Base-by-base conservation (phyloP, 2,888 invertebrate genomes). In the Dicycla oo region DNA sequence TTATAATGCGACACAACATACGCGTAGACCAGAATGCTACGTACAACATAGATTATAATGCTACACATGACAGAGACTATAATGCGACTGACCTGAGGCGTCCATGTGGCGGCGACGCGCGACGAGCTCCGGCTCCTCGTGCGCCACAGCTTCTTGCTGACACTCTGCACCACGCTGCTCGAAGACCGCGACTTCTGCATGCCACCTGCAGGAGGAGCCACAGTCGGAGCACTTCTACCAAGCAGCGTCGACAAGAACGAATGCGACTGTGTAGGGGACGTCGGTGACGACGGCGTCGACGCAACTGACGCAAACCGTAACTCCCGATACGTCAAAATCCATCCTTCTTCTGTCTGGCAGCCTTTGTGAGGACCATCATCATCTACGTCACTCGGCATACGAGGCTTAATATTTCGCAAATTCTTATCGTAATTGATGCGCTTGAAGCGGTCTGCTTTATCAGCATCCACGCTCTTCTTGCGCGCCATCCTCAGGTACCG, bases 161-260 rank as follows among this genome's bases (percentile, higher is more conserved):
- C 98, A 92, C 98, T 97, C 92, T 98, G 98, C 91, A 98, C 98
- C 92, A 98, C 98, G 95, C 98, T 98, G 91, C 98, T 98, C 85
- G 98, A 98, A 43, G 98, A 98, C 93, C 98, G 98, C 89, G 98
- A 98, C 96, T 98, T 98, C 97, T 98, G 98, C 98, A 98, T 98
- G 92, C 97, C 97, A 95, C 97, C 97, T 95, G 97, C 93, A 88
- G 96, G 92, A 78, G 92, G 90, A 88, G 91, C 89, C 77, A 91
- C 89, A 76, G 92, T 89, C 78, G 90, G 91, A 74, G 92, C 91
- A 83, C 91, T 89, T 79, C 94, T 92, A 64, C 94, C 93, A 79
- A 96, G 87, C 89, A 93, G 86, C 81, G 93, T 88, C 78, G 94
- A 90, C 79, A 95, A 89, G 83, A 96, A 94, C 92, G 95, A 93